phyloP scores from a whole-genome alignment of 2,888 invertebrate species.

The Andrena trimmerana region DNA sequence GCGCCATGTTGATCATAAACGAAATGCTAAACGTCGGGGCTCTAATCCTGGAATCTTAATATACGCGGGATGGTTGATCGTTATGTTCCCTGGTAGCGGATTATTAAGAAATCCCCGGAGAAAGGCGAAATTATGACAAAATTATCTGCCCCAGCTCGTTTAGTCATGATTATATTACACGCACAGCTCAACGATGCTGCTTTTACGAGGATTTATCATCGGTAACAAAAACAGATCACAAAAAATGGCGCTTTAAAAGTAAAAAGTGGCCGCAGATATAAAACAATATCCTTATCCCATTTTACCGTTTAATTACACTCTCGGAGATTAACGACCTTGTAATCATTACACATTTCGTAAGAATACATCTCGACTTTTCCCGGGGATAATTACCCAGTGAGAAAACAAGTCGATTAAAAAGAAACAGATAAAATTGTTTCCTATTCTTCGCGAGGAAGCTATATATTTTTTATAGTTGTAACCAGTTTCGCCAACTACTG shows the following conservation, averaged over 20 bases:
- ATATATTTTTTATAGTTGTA: background rate
- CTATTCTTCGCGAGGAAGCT: background rate
- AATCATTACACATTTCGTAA: background rate
- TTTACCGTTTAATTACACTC: background rate
- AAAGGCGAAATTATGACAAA: constrained; percentile 2
- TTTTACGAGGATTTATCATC: background rate
- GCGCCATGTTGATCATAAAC: too few relatives aligned
- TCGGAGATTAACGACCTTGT: background rate
- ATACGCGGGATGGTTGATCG: constrained; percentile 8
- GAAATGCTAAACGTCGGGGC: background rate
- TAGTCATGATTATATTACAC: constrained; percentile 2
- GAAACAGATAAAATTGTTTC: background rate
- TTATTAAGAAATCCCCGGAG: constrained; percentile 31
- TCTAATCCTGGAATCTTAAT: constrained; percentile 10
- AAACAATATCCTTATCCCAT: background rate
- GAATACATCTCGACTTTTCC: background rate
- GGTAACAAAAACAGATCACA: background rate
- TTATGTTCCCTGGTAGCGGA: constrained; percentile 12
- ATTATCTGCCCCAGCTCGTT: background rate
- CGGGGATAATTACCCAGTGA: background rate
- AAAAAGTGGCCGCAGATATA: background rate
- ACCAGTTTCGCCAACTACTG: background rate
- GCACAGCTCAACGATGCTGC: background rate
- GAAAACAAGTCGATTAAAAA: background rate
- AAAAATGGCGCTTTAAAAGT: background rate